Conservation (phyloP, 2,888 invertebrate genomes). For the Limenitis camilla region DNA sequence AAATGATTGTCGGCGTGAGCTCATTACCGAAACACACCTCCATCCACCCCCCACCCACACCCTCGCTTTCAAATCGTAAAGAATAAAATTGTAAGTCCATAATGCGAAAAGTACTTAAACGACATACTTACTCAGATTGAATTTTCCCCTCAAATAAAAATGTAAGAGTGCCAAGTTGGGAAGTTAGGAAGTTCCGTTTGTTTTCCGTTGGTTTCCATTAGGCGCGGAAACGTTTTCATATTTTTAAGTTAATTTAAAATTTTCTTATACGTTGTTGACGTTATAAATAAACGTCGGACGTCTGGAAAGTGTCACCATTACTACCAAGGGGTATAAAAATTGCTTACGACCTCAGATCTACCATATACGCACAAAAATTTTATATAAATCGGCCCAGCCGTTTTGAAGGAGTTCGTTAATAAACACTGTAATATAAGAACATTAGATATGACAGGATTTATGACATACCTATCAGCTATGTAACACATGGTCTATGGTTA, state of each 20-base stretch:
- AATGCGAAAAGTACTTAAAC: constrained; percentile 42
- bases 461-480: too few species aligned
- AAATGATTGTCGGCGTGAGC: constrained; percentile 9
- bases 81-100: constrained; percentile 40
- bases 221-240: too few species aligned
- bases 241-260: too few species aligned
- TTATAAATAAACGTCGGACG: too few species aligned
- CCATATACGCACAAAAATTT: too few species aligned
- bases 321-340: background rate
- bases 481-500: too few species aligned
- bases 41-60: constrained; percentile 10
- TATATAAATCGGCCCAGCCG: too few species aligned
- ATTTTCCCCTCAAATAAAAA: constrained; percentile 32
- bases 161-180: constrained; percentile 15
- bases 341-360: background rate
- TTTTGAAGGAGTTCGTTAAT: too few species aligned
- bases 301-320: background rate
- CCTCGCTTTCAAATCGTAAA: constrained; percentile 31
- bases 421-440: too few species aligned
- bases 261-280: too few species aligned
- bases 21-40: constrained; percentile 33
- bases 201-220: constrained; percentile 6
- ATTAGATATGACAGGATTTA: too few species aligned
- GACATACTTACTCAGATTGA: constrained; percentile 42
- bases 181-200: constrained; percentile 2